Evolutionary conservation across 2,888 invertebrate genomes (phyloP).

Genomic region (Lomographa bimaculata): DNA sequence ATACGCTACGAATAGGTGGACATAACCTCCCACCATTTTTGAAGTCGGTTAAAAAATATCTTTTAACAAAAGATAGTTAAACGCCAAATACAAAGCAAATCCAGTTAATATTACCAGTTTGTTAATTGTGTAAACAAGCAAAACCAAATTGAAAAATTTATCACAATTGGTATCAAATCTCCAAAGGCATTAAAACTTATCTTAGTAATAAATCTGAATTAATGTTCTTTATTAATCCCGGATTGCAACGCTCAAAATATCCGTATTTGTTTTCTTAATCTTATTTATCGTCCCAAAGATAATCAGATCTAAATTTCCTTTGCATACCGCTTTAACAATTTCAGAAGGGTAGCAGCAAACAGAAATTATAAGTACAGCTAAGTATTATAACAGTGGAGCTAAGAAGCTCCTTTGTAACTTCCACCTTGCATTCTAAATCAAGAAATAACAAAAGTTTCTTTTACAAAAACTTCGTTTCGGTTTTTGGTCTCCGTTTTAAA

Average conservation of each 20-base stretch:
- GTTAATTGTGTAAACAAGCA: too few species aligned
- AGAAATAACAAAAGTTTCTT: slow-evolving; percentile 61
- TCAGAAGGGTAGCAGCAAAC: slow-evolving; percentile 29
- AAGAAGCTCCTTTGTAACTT: slow-evolving; percentile 32
- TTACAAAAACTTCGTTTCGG: slow-evolving; percentile 62
- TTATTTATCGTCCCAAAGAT: slow-evolving; percentile 29
- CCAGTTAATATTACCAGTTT: too few species aligned
- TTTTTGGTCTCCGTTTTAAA: slow-evolving; percentile 61
- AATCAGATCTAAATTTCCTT: slow-evolving; percentile 31
- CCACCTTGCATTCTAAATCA: slow-evolving; percentile 47
- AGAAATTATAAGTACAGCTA: slow-evolving; percentile 38
- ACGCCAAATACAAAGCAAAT: too few species aligned
- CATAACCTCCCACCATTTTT: too few species aligned
- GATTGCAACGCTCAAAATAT: slow-evolving; percentile 16
- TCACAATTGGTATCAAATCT: background rate
- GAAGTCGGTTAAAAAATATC: too few species aligned
- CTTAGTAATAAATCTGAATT: slow-evolving; percentile 14
- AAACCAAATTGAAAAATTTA: background rate
- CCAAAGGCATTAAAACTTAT: slow-evolving; percentile 13
- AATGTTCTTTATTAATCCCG: slow-evolving; percentile 20
- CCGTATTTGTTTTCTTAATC: slow-evolving; percentile 25
- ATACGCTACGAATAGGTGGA: too few species aligned
- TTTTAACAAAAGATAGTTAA: too few species aligned
- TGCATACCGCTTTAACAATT: slow-evolving; percentile 27
- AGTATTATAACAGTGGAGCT: slow-evolving; percentile 19